Evolutionary conservation across 2,888 invertebrate genomes (phyloP).

Genomic region (Epistrophe grossulariae): DNA sequence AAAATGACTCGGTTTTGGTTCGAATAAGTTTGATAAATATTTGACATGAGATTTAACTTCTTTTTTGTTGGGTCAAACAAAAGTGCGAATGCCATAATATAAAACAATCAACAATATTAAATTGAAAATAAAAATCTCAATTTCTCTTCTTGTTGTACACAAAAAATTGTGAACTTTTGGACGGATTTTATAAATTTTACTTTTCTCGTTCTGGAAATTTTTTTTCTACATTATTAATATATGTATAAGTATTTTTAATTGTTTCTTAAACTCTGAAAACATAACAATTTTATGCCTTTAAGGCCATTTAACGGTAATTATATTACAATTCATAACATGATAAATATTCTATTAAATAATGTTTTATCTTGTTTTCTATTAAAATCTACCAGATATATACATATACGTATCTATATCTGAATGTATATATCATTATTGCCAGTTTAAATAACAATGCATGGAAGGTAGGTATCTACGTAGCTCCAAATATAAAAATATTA

Average conservation of each 20-base stretch:
- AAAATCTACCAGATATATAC: constrained; percentile 72
- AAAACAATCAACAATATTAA: constrained; percentile 70
- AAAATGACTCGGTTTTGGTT: not conserved
- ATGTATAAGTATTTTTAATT: constrained; percentile 62
- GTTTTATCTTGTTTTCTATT: constrained; percentile 70
- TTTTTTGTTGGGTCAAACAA: not conserved
- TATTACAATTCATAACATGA: constrained; percentile 76
- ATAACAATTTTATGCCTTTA: constrained; percentile 82
- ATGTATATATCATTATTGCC: constrained; percentile 76
- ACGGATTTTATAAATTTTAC: constrained; percentile 74
- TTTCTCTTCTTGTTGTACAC: constrained; percentile 68
- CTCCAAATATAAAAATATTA: constrained; percentile 81
- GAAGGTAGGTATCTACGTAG: constrained; percentile 84
- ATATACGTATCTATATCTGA: constrained; percentile 73
- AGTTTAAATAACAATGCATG: constrained; percentile 77
- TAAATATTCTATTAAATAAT: constrained; percentile 76
- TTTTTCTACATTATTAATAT: constrained; percentile 49
- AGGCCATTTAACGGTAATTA: constrained; percentile 77
- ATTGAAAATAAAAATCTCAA: constrained; percentile 68
- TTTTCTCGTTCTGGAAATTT: constrained; percentile 70
- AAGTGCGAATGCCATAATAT: constrained; percentile 12
- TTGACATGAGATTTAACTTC: not conserved
- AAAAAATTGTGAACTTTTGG: constrained; percentile 76
- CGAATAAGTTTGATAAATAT: not conserved
- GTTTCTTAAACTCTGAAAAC: constrained; percentile 82